These are phyloP conservation scores for Melanotaenia trifasciata DNA, from an alignment of 2,797 vertebrate genomes.

Conservation along the genomic window DNA sequence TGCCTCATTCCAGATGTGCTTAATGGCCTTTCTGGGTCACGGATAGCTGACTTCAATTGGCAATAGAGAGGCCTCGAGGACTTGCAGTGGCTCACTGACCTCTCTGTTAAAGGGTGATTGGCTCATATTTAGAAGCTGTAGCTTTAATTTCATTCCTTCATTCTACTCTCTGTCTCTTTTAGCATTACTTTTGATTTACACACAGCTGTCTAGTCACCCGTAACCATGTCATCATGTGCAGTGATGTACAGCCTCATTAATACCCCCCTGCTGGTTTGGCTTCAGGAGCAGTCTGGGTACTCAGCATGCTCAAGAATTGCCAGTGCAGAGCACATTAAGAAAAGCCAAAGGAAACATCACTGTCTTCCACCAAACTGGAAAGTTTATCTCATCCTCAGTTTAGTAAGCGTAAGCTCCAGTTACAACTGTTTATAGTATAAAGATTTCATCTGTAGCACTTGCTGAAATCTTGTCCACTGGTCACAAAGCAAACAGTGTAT, in stretches of 20 bases:
- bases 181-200: slow-evolving; percentile 66
- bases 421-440: slow-evolving; percentile 22
- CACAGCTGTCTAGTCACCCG: slow-evolving; percentile 42
- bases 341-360: slow-evolving; percentile 65
- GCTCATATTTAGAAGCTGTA: neutral
- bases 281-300: slow-evolving; percentile 52
- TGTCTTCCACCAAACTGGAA: slow-evolving; percentile 43
- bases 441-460: slow-evolving; percentile 23
- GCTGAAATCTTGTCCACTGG: neutral
- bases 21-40: slow-evolving; percentile 60
- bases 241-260: slow-evolving; percentile 67
- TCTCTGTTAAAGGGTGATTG: neutral
- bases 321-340: slow-evolving; percentile 56
- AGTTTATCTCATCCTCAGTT: slow-evolving; percentile 21
- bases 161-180: slow-evolving; percentile 39
- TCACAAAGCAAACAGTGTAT: slow-evolving; percentile 4
- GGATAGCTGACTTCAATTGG: slow-evolving; percentile 29
- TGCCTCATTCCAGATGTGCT: slow-evolving; percentile 76
- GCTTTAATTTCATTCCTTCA: slow-evolving; percentile 16
- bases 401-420: slow-evolving; percentile 32
- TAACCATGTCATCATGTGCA: slow-evolving; percentile 65
- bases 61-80: slow-evolving; percentile 20
- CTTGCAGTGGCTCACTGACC: slow-evolving; percentile 31
- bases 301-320: slow-evolving; percentile 54
- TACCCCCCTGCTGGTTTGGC: slow-evolving; percentile 42